Evolutionary conservation across 2,113 vertebrate species (phyloP), one percentile per base, ranked within the genome.

Genomic region (Nerophis lumbriciformis): DNA sequence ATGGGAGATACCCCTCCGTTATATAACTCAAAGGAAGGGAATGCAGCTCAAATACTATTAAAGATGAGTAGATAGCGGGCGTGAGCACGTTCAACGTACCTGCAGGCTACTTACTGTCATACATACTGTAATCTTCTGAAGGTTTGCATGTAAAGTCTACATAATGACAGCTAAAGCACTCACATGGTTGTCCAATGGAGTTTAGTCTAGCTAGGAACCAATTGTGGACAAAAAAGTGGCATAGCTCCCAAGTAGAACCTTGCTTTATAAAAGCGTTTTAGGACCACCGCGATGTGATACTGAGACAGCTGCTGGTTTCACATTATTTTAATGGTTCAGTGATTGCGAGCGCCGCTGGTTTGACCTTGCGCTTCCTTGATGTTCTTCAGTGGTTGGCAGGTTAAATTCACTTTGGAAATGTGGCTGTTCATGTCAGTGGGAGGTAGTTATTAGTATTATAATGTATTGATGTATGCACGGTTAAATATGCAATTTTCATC

Each of bases 321-420:
- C 35, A 28, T 55, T 1, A 70, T 76, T 69, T 64, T 44, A 6
- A 44, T 21, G 63, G 59, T 67, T 77, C 53, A 53, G 47, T 66
- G 69, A 71, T 61, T 54, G 28, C 68, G 50, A 14, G 57, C 2
- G 49, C 1, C 4, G 57, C 42, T 38, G 52, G 38, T 67, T 48
- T 68, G 75, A 72, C 77, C 73, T 58, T 21, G 51, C 21, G 45
- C 35, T 1, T 58, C 48, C 16, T 8, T 0, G 0, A 37, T 56
- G 47, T 48, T 47, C 13, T 61, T 57, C 66, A 35, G 16, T 4
- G 5, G 10, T 60, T 52, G 64, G 65, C 15, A 58, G 44, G 49
- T 65, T 69, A n/a, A 63, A 69, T 68, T 70, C 11, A 63, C 56
- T 42, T 54, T 9, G 5, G 39, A 36, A 38, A 37, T 44, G 8